A percentile compares a stretch with the other conserved stretches of the same genome.
Conservation (phyloP, 2,113 vertebrate species). For the Puffinus mauretanicus region DNA sequence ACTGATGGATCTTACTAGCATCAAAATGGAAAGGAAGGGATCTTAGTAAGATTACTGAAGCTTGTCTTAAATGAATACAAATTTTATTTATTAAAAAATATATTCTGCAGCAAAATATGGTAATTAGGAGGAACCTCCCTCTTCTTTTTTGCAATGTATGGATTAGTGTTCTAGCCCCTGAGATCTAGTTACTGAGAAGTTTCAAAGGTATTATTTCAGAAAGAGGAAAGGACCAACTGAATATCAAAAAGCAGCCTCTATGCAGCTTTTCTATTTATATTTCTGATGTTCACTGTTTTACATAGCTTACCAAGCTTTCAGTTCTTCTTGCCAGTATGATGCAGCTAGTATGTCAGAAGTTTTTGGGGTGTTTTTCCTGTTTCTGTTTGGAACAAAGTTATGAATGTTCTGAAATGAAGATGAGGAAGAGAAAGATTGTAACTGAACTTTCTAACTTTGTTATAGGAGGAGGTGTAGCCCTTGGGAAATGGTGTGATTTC, state of each 20-base stretch:
- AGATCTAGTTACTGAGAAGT: not conserved
- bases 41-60: not conserved
- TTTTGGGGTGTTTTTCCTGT: not conserved
- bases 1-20: not conserved
- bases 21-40: not conserved
- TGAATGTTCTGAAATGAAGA: not conserved
- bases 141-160: not conserved
- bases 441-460: not conserved
- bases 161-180: not conserved
- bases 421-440: not conserved
- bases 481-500: not conserved
- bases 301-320: not conserved
- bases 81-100: not conserved
- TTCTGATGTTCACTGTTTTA: not conserved
- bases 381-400: not conserved
- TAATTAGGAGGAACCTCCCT: not conserved
- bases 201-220: not conserved
- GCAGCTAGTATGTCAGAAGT: not conserved
- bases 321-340: not conserved
- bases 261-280: not conserved
- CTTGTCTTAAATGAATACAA: not conserved
- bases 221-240: not conserved
- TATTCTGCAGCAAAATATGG: not conserved
- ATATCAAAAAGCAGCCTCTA: not conserved
- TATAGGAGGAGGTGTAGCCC: not conserved